A percentile compares a stretch with the other conserved stretches of the same genome.
These are phyloP conservation scores for Picus viridis DNA, from an alignment of 2,797 vertebrate genomes.

Conservation along the genomic window DNA sequence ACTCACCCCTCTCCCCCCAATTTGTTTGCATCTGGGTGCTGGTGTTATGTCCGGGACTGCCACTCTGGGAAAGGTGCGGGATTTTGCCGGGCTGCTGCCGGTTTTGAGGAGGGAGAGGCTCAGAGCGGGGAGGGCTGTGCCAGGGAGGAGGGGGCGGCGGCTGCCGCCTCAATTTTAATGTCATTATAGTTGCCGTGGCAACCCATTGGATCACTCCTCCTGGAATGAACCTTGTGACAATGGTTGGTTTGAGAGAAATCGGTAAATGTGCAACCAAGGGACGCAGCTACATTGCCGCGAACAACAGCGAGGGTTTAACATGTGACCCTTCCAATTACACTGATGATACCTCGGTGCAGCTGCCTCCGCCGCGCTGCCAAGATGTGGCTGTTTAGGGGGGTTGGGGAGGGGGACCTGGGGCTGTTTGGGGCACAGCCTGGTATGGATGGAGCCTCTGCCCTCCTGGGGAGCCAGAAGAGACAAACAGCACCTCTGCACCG, in stretches of 20 bases:
- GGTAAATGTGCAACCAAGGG: slow-evolving; percentile 70
- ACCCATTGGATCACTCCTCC: slow-evolving; percentile 70
- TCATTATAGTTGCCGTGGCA: slow-evolving; percentile 75
- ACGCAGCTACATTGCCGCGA: slow-evolving; percentile 72
- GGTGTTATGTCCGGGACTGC: not conserved
- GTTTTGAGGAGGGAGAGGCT: not conserved
- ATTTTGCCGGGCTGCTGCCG: not conserved
- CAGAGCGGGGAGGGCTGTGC: not conserved
- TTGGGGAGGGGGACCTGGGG: not conserved
- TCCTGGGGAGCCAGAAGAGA: not conserved
- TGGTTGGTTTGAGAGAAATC: slow-evolving; percentile 71
- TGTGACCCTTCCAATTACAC: slow-evolving; percentile 76
- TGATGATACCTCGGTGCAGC: slow-evolving; percentile 78
- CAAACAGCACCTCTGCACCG: not conserved
- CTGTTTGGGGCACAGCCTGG: not conserved
- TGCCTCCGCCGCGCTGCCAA: slow-evolving; percentile 55
- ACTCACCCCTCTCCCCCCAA: too few relatives aligned
- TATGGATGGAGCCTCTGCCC: not conserved
- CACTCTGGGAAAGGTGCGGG: not conserved
- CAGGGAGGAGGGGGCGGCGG: not conserved
- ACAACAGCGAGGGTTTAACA: slow-evolving; percentile 77
- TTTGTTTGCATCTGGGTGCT: not conserved
- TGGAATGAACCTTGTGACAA: slow-evolving; percentile 65
- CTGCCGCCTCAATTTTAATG: slow-evolving; percentile 64
- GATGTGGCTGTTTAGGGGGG: not conserved